Evolutionary conservation across 2,113 vertebrate species (phyloP).

Genomic region (Clarias magur): DNA sequence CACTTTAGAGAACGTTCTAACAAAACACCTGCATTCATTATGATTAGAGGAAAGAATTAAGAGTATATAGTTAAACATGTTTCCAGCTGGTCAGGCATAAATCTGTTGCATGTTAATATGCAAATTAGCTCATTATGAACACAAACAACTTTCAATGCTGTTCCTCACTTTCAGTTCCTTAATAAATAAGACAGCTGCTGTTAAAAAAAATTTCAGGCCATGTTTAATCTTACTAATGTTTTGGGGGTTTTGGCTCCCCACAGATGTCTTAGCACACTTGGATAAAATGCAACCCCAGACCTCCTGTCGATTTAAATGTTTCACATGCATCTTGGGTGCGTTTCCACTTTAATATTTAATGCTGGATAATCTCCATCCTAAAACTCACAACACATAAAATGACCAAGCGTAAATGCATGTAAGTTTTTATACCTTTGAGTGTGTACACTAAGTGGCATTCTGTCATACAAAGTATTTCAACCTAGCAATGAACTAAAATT

Average conservation of each 20-base stretch:
- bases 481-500: background rate
- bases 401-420: background rate
- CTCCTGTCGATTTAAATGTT: background rate
- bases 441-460: background rate
- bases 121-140: background rate
- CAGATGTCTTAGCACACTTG: background rate
- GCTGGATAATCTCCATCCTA: background rate
- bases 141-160: background rate
- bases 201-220: background rate
- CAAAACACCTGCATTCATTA: background rate
- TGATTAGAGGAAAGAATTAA: constrained; percentile 2
- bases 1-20: background rate
- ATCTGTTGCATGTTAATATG: background rate
- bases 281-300: background rate
- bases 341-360: background rate
- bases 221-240: background rate
- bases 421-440: background rate
- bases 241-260: background rate
- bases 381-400: background rate
- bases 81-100: background rate
- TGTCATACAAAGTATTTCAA: background rate
- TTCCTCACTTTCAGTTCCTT: background rate
- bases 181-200: background rate
- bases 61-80: background rate
- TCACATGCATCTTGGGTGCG: background rate